Conservation (phyloP, 2,888 invertebrate genomes). For the Cephus pulcher region DNA sequence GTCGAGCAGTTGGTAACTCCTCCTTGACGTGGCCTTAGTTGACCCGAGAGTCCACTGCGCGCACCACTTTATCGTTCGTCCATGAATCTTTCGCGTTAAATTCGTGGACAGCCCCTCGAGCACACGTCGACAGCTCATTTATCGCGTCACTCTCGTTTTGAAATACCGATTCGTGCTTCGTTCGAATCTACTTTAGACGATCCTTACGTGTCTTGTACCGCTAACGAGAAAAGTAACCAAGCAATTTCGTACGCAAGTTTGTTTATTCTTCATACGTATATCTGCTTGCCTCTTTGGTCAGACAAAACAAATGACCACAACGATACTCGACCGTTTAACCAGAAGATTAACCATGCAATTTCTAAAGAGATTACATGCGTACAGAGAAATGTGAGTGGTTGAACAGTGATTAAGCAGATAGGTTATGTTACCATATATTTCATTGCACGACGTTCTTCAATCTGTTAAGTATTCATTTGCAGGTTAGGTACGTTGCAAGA, state of each 20-base stretch:
- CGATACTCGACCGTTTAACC: background rate
- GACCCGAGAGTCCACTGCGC: background rate
- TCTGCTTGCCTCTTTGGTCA: background rate
- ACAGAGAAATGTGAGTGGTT: background rate
- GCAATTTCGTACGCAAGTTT: background rate
- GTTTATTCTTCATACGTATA: background rate
- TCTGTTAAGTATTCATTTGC: too few relatives aligned
- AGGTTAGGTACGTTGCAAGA: too few relatives aligned
- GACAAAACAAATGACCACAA: background rate
- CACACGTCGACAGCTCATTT: background rate
- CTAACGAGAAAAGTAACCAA: background rate
- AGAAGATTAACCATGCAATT: background rate
- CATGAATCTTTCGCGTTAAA: background rate
- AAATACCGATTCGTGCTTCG: background rate
- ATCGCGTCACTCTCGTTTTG: background rate
- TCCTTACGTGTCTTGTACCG: background rate
- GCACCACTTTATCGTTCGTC: background rate
- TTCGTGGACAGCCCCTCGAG: background rate
- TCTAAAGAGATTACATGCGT: background rate
- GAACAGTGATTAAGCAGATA: background rate
- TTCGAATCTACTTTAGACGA: background rate
- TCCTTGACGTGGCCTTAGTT: background rate
- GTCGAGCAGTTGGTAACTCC: background rate
- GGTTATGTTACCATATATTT: background rate
- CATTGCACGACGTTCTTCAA: background rate